A percentile compares a stretch with the other conserved stretches of the same genome.
These are phyloP conservation scores for Canis aureus DNA, from an alignment of 2,113 vertebrate species.

Conservation along the genomic window DNA sequence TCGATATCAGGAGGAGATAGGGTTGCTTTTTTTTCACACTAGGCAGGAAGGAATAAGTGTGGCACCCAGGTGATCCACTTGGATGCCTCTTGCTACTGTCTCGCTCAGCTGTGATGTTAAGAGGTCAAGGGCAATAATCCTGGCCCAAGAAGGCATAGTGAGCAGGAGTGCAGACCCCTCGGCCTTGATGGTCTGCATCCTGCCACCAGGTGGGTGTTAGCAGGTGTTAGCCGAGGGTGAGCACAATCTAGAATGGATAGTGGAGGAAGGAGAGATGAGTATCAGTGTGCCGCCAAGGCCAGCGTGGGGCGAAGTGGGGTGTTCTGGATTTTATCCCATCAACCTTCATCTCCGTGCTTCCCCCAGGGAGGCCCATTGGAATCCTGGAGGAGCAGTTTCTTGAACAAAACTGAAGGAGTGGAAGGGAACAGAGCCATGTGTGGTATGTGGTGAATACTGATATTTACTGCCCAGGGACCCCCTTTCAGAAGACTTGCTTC, in stretches of 20 bases:
- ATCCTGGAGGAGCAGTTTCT: not conserved
- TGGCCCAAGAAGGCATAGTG: not conserved
- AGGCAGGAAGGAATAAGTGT: not conserved
- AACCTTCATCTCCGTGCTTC: not conserved
- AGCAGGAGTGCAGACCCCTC: not conserved
- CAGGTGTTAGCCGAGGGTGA: not conserved
- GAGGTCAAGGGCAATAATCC: not conserved
- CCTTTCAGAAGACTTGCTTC: not conserved
- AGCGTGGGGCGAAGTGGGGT: not conserved
- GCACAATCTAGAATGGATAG: not conserved
- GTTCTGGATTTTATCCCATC: not conserved
- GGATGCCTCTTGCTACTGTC: not conserved
- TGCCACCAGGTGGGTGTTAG: not conserved
- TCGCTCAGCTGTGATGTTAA: not conserved
- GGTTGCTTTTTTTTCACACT: not conserved
- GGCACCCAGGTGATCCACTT: rapidly evolving
- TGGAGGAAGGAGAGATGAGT: not conserved
- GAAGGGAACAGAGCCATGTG: not conserved
- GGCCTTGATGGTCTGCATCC: not conserved
- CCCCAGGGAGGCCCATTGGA: not conserved
- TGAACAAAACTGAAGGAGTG: not conserved
- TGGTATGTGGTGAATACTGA: not conserved
- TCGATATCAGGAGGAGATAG: not conserved
- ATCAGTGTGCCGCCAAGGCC: not conserved
- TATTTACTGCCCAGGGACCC: not conserved